Percentiles rank a stretch among this genome's conserved stretches.
Evolutionary conservation across 1,140 invertebrate genomes (phyloP).

Genomic region (Scaptodrosophila lebanonensis): DNA sequence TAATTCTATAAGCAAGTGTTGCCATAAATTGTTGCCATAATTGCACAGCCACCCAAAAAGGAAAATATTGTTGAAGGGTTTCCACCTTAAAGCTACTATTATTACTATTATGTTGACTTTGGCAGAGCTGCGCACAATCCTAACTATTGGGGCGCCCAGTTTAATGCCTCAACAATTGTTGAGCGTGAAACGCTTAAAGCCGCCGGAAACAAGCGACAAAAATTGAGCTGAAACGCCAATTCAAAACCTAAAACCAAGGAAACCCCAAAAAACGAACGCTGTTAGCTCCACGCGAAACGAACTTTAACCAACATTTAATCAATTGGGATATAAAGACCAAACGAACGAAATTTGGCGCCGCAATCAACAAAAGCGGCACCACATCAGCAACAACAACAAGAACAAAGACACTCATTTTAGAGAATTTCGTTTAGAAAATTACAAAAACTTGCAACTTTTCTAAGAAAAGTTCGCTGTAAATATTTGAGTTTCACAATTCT

Average conservation of each 20-base stretch:
- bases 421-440: conserved; percentile 7
- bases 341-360: conserved; percentile 51
- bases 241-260: conserved; percentile 20
- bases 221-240: conserved; percentile 1
- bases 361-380: conserved; percentile 21
- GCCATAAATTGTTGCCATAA: conserved; percentile 6
- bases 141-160: conserved; percentile 25
- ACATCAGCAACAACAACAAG: conserved; percentile 26
- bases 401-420: conserved; percentile 40
- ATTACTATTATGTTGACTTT: conserved; percentile 60
- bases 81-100: conserved; percentile 28
- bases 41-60: conserved; percentile 1
- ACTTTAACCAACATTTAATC: neutral
- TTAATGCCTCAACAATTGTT: conserved; percentile 57
- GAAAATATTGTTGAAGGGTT: conserved; percentile 27
- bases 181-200: conserved; percentile 57
- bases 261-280: conserved; percentile 39
- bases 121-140: conserved; percentile 26
- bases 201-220: conserved; percentile 40
- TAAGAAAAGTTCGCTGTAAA: conserved; percentile 51
- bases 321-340: too few species aligned
- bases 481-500: conserved; percentile 48
- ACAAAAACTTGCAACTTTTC: conserved; percentile 27
- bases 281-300: conserved; percentile 38
- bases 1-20: conserved; percentile 42